Evolutionary conservation across 2,113 vertebrate genomes (phyloP).

Genomic region (Odontesthes bonariensis): DNA sequence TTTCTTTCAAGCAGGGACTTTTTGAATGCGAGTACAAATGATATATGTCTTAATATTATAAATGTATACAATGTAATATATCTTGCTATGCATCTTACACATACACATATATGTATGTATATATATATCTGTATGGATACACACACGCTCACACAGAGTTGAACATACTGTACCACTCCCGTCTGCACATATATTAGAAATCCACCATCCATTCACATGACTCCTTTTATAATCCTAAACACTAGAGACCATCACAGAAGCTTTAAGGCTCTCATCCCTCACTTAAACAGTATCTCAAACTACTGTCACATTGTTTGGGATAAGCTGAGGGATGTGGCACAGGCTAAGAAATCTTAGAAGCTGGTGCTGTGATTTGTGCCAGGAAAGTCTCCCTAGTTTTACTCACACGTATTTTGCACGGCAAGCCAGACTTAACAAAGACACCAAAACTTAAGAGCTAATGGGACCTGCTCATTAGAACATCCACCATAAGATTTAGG

Average conservation of each 20-base stretch:
- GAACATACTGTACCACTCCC: neutral
- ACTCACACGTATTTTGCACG: neutral
- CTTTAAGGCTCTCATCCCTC: conserved; percentile 59
- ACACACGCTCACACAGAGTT: too few species aligned
- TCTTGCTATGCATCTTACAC: too few species aligned
- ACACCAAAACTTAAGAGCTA: too few species aligned
- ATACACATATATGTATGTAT: too few species aligned
- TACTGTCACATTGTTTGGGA: conserved; percentile 64
- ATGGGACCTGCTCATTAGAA: too few species aligned
- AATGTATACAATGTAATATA: too few species aligned
- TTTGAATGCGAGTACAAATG: too few species aligned
- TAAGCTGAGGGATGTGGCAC: conserved; percentile 37
- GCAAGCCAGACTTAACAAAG: too few species aligned
- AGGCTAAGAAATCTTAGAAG: conserved; percentile 28
- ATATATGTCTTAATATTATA: too few species aligned
- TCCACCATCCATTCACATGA: conserved; percentile 36
- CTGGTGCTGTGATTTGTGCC: neutral
- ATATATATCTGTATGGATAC: too few species aligned
- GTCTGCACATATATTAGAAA: conserved; percentile 25
- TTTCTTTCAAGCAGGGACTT: too few species aligned
- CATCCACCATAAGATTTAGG: too few species aligned
- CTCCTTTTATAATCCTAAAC: conserved; percentile 64
- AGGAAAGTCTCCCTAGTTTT: conserved; percentile 40
- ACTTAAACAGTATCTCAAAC: conserved; percentile 50
- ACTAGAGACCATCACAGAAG: conserved; percentile 53